Evolutionary conservation across 2,888 invertebrate species (phyloP).

Genomic region (Clivina fossor): DNA sequence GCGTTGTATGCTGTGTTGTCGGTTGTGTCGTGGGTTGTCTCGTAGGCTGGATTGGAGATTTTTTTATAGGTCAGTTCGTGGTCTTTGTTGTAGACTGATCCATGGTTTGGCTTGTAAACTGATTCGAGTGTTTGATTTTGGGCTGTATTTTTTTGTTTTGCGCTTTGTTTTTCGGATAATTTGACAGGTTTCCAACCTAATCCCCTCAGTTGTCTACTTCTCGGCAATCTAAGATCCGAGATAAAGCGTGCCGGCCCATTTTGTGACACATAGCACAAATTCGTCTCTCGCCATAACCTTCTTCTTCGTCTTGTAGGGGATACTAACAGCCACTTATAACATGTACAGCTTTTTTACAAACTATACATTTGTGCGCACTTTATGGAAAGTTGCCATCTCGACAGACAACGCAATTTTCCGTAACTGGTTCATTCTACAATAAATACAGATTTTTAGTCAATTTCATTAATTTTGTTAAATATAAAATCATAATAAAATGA

Average conservation of each 20-base stretch:
- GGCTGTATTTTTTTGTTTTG: too few species aligned
- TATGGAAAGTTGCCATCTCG: not conserved
- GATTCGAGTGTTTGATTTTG: too few species aligned
- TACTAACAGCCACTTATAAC: not conserved
- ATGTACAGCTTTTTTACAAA: not conserved
- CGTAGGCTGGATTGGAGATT: too few species aligned
- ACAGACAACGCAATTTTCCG: not conserved
- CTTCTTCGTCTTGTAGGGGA: not conserved
- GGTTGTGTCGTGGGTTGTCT: too few species aligned
- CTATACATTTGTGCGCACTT: not conserved
- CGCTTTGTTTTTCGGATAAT: too few species aligned
- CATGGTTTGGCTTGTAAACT: too few species aligned
- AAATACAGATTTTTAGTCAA: not conserved
- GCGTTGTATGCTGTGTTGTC: too few species aligned
- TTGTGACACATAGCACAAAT: not conserved
- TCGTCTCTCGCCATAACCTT: not conserved
- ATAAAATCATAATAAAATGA: not conserved
- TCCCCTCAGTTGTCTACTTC: not conserved
- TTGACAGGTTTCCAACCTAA: too few species aligned
- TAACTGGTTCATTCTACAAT: not conserved
- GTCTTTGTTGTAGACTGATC: too few species aligned
- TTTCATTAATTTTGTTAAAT: not conserved
- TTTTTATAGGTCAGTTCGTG: too few species aligned
- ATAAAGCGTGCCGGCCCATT: not conserved
- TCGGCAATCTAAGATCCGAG: not conserved